Evolutionary conservation across 2,113 vertebrate genomes (phyloP), one percentile per base, ranked within the genome.

Genomic region (Perca schrenkii): DNA sequence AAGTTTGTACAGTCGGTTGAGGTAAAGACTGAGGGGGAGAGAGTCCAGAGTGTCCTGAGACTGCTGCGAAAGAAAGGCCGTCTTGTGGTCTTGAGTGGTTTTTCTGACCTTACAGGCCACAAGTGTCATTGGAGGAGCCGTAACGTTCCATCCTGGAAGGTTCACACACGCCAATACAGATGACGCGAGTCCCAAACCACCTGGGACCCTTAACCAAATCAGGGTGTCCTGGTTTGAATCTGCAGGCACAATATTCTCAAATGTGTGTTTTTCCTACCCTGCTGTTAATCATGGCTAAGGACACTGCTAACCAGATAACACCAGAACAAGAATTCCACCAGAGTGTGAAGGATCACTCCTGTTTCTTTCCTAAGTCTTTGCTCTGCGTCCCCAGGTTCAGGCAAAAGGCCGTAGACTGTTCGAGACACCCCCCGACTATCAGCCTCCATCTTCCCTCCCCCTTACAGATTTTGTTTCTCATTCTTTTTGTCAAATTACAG

Each of bases 401-500:
- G 85, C 83, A 76, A 15, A n/a, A 81, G 62, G 81, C 85, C 82
- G 77, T 6, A 69, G 49, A 65, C 76, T 60, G 40, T 71, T 81
- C 21, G 60, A 80, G 50, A 80, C 84, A 90, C 74, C 87, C 87
- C 83, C 84, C 57, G 83, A 47, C 78, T 71, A 82, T 86, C 84
- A 82, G 60, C 78, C 81, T 83, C 68, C 54, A 43, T 79, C 70
- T 63, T 46, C 62, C 69, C 70, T 63, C 54, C 58, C 68, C 54
- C 36, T 83, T 78, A 56, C 31, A 87, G 69, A 79, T 86, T 85
- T 77, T 74, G 61, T 83, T 74, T 85, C 74, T 79, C 43, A 22
- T 84, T 67, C 63, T 86, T 91, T 91, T 91, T 91, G 85, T 89
- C 85, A 93, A 93, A 94, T 92, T 90, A 92, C 85, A 86, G 86